phyloP scores from a whole-genome alignment of 2,113 vertebrate genomes.

The Passer domesticus region DNA sequence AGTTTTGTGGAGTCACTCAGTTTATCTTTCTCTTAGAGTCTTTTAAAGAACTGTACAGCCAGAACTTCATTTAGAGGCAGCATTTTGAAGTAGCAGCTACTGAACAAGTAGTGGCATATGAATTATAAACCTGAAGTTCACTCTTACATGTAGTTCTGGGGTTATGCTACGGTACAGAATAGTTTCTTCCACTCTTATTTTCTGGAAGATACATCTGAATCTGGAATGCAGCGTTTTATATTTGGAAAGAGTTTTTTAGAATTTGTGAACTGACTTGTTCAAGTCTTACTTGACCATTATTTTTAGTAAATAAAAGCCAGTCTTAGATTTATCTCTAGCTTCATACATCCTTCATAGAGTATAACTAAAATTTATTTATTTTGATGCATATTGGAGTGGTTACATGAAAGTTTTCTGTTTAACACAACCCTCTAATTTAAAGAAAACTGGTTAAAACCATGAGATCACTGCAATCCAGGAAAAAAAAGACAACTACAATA shows the following conservation, averaged over 20 bases:
- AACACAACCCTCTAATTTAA: not conserved
- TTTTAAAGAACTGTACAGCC: not conserved
- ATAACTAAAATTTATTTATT: not conserved
- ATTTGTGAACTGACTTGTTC: not conserved
- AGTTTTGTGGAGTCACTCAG: not conserved
- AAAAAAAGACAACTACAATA: not conserved
- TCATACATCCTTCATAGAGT: not conserved
- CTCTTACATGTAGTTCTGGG: not conserved
- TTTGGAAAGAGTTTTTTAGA: not conserved
- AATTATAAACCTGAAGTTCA: not conserved
- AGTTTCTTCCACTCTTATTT: not conserved
- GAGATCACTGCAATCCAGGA: not conserved
- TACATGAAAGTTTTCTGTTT: not conserved
- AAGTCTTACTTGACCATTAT: not conserved
- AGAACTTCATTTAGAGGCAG: not conserved
- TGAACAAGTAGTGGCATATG: not conserved
- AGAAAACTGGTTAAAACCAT: not conserved
- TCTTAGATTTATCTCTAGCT: not conserved
- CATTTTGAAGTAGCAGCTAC: not conserved
- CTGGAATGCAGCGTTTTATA: not conserved
- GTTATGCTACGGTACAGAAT: not conserved
- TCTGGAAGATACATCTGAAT: not conserved
- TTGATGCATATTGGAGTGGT: not conserved
- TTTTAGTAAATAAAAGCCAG: not conserved
- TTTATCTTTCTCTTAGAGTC: not conserved